Evolutionary conservation across 1,140 invertebrate species (phyloP).

Genomic region (Orchesella cincta): DNA sequence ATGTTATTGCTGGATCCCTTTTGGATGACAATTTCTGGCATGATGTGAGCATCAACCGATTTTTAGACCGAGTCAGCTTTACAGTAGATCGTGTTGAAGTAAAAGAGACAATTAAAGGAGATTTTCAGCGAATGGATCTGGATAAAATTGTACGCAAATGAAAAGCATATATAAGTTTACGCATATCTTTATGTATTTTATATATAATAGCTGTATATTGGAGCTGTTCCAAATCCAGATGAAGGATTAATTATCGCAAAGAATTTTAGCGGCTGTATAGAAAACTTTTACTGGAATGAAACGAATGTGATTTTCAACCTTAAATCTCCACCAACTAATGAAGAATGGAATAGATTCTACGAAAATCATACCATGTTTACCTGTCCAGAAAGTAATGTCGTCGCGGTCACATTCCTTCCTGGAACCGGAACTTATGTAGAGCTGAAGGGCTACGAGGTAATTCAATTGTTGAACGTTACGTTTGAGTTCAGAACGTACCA

Average conservation of each 20-base stretch:
- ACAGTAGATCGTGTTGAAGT: constrained; percentile 91
- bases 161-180: neutral
- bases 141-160: constrained; percentile 74
- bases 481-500: constrained; percentile 92
- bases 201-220: constrained; percentile 79
- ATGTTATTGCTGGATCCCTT: constrained; percentile 83
- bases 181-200: constrained; percentile 43
- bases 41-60: constrained; percentile 85
- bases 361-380: constrained; percentile 71
- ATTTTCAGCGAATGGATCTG: constrained; percentile 85
- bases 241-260: constrained; percentile 79
- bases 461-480: constrained; percentile 74
- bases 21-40: constrained; percentile 98
- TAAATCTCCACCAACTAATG: constrained; percentile 65
- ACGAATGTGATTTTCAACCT: constrained; percentile 83
- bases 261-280: constrained; percentile 95
- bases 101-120: constrained; percentile 78
- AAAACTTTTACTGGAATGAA: constrained; percentile 90
- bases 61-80: constrained; percentile 78
- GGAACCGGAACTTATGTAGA: constrained; percentile 71
- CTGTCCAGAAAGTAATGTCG: constrained; percentile 78
- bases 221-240: constrained; percentile 82
- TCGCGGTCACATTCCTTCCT: constrained; percentile 82
- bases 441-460: constrained; percentile 76
- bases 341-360: constrained; percentile 66